Evolutionary conservation across 1,140 invertebrate genomes (phyloP).

Genomic region (Brachionus paranguensis): DNA sequence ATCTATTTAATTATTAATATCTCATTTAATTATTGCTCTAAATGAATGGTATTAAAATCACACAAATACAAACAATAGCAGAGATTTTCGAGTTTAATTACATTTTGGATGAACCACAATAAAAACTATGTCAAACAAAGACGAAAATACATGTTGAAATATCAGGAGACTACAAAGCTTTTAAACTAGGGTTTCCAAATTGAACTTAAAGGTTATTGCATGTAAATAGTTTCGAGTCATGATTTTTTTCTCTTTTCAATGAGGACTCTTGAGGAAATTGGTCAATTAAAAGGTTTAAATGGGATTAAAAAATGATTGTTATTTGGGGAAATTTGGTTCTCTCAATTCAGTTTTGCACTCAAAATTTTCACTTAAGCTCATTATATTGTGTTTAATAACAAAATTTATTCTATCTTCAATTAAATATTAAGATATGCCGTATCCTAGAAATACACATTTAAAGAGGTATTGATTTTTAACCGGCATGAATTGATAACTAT

Average conservation of each 20-base stretch:
- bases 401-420: neutral
- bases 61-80: neutral
- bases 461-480: neutral
- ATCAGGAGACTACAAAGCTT: constrained; percentile 10
- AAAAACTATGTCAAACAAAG: constrained; percentile 21
- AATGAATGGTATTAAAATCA: neutral
- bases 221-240: constrained; percentile 20
- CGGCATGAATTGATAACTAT: neutral
- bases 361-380: neutral
- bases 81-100: constrained; percentile 1
- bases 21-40: neutral
- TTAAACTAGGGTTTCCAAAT: neutral
- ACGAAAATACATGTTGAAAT: constrained; percentile 2
- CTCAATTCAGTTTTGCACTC: neutral
- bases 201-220: constrained; percentile 2
- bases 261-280: neutral
- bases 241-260: neutral
- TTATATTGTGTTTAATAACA: neutral
- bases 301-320: neutral
- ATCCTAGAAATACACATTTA: neutral
- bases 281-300: neutral
- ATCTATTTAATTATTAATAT: neutral
- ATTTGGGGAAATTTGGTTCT: neutral
- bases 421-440: neutral
- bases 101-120: neutral